Evolutionary conservation across 1,140 invertebrate genomes (phyloP), one percentile per base, ranked within the genome.

Genomic region (Papilio polyxenes): DNA sequence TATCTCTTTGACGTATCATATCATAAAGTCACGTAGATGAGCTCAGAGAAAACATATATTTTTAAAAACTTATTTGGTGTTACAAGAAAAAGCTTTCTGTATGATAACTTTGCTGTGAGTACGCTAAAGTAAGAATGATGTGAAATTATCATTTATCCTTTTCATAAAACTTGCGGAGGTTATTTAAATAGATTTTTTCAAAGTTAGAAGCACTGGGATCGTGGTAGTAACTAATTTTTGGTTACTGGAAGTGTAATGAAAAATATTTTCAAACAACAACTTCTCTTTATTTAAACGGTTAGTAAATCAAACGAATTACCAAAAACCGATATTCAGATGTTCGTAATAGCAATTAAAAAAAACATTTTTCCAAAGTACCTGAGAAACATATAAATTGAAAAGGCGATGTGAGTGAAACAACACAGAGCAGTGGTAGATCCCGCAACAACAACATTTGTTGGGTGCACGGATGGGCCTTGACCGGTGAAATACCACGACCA

Each of bases 31-130:
- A 77, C 75, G 49, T 77, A 23, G 49, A 31, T 53, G 3, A 23
- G 23, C 10, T 0, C 23, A 31, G 20, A 31, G 49, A 31, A 13
- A 77, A 77, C 44, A 49, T 77, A 51, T 31, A 11, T 77, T 77
- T 56, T 77, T 13, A 53, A 56, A 77, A 53, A 44, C 72, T 75
- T 76, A 53, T 49, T 77, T 17, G 8, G 5, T 20, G 49, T 49
- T 77, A 77, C 75, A 77, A 77, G 75, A 53, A 77, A 77, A 77
- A 77, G 75, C 75, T 77, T 77, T 77, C 75, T 77, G 10, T 77
- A 31, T 77, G 75, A 77, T 77, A 75, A 75, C 49, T 77, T 53
- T 56, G 75, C 20, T 31, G 75, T 48, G 75, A 15, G 37, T 49
- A 56, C 11, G 13, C 23, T 53, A 23, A 76, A 77, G 75, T 77